phyloP scores from a whole-genome alignment of 92 coral and sea anemone species.

The Parazoanthus atlanticus region DNA sequence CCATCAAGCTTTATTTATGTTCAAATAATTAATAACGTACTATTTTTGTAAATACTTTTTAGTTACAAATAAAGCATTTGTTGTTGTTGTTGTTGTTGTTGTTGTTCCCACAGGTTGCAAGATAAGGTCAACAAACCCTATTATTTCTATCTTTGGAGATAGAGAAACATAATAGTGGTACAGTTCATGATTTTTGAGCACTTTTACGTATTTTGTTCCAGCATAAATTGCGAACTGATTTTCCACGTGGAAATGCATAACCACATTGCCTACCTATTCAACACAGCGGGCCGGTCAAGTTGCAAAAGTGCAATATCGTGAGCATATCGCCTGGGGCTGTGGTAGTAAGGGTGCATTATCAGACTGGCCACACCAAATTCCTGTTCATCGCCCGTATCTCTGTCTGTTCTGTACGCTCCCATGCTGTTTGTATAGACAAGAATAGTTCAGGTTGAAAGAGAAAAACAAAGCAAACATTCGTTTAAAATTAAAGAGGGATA shows the following conservation, averaged over 20 bases:
- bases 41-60: too few relatives aligned
- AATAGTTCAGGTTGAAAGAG: neutral
- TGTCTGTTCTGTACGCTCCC: conserved; percentile 27
- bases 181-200: neutral
- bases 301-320: conserved; percentile 43
- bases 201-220: neutral
- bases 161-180: neutral
- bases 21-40: too few relatives aligned
- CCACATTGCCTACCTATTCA: conserved; percentile 16
- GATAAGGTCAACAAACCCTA: too few relatives aligned
- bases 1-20: too few relatives aligned
- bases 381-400: conserved; percentile 22
- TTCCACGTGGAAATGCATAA: neutral
- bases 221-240: too few relatives aligned
- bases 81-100: too few relatives aligned
- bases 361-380: conserved; percentile 32
- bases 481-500: neutral
- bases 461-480: neutral
- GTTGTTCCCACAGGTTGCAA: too few relatives aligned
- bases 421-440: conserved; percentile 3
- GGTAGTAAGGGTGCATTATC: conserved; percentile 38
- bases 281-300: conserved; percentile 18
- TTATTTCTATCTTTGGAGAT: too few relatives aligned
- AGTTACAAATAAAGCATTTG: too few relatives aligned
- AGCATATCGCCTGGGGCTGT: conserved; percentile 39